A percentile compares a stretch with the other conserved stretches of the same genome.
Evolutionary conservation across 2,797 vertebrate genomes (phyloP).

Genomic region (Chrysocyon brachyurus): DNA sequence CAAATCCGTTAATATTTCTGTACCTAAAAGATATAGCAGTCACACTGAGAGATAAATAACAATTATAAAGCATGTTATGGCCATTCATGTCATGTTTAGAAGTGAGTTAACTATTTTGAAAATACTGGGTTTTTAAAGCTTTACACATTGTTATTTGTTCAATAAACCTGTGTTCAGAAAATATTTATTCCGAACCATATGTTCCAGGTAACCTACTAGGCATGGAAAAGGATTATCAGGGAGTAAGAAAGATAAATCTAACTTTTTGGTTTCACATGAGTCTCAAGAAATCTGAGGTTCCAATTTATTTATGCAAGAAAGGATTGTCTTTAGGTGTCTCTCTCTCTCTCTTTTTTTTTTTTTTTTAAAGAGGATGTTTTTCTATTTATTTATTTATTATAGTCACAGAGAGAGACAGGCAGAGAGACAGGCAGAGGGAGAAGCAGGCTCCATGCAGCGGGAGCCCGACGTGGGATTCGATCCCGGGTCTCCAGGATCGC

Average conservation of each 20-base stretch:
- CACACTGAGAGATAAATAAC: neutral
- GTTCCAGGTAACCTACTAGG: neutral
- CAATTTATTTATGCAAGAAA: neutral
- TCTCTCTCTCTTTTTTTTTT: no score
- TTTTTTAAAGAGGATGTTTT: no score
- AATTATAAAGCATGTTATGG: neutral
- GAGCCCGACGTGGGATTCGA: no score
- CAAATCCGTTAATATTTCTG: neutral
- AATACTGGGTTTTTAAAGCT: neutral
- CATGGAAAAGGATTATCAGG: neutral
- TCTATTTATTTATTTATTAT: no score
- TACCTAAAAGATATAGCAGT: neutral
- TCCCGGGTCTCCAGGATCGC: no score
- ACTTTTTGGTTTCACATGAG: neutral
- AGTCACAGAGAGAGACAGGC: no score
- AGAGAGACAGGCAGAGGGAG: no score
- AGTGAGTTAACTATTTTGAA: conserved; percentile 1
- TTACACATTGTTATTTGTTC: neutral
- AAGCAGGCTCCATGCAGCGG: no score
- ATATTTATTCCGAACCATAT: neutral
- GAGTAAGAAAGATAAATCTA: neutral
- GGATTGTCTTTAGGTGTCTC: neutral
- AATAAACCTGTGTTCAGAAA: neutral
- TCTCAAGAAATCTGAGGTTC: neutral
- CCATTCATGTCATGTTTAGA: neutral